A percentile compares a stretch with the other conserved stretches of the same genome.
Evolutionary conservation across 2,888 invertebrate genomes (phyloP).

Genomic region (Ochropleura leucogaster): DNA sequence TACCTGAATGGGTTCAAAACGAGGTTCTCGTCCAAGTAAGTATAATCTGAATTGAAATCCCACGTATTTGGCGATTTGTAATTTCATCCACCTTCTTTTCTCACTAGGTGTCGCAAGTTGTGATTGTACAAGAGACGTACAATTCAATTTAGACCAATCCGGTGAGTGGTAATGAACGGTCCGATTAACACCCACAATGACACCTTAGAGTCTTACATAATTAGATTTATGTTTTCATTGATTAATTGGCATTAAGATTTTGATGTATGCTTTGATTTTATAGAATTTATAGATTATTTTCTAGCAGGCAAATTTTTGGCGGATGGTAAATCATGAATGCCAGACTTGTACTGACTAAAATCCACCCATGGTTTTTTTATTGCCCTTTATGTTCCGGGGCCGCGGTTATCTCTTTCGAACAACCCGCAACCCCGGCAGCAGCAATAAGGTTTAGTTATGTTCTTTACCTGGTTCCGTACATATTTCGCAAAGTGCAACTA

Average conservation of each 20-base stretch:
- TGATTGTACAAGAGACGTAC: conserved; percentile 59
- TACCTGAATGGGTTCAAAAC: conserved; percentile 33
- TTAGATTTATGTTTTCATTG: conserved; percentile 49
- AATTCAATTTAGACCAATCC: conserved; percentile 55
- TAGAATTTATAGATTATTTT: conserved; percentile 15
- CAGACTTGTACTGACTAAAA: no score
- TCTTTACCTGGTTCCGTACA: conserved; percentile 6
- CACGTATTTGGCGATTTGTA: conserved; percentile 65
- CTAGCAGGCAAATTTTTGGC: neutral
- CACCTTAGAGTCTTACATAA: conserved; percentile 53
- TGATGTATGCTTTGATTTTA: conserved; percentile 29
- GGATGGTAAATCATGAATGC: no score
- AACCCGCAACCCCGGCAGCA: no score
- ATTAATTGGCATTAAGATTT: conserved; percentile 33
- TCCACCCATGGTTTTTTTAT: no score
- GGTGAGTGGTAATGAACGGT: conserved; percentile 44
- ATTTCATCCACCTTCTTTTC: conserved; percentile 61
- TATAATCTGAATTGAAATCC: conserved; percentile 61
- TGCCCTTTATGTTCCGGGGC: no score
- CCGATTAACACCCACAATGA: conserved; percentile 61
- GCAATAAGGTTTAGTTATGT: neutral
- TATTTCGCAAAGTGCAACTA: conserved; percentile 43
- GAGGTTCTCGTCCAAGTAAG: conserved; percentile 25
- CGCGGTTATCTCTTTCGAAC: no score
- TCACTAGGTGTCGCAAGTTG: conserved; percentile 58